A percentile compares a stretch with the other conserved stretches of the same genome.
Conservation (phyloP, 1,140 invertebrate genomes). For the Epicauta chinensis region DNA sequence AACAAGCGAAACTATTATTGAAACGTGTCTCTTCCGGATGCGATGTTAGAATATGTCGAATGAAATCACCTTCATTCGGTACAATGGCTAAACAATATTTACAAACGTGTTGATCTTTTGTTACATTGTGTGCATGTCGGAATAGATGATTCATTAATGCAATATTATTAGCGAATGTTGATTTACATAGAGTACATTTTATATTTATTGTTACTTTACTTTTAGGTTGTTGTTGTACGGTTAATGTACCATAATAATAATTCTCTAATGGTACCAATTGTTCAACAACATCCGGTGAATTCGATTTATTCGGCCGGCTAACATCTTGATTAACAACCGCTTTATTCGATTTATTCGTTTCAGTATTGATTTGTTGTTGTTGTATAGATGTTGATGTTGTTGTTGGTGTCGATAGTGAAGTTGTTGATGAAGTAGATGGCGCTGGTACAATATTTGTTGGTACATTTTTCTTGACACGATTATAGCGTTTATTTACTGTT, state of each 20-base stretch:
- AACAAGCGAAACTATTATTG: slow-evolving; percentile 49
- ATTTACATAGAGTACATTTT: slow-evolving; percentile 37
- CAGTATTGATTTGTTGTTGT: slow-evolving; percentile 22
- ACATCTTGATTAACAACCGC: slow-evolving; percentile 17
- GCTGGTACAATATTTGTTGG: neutral
- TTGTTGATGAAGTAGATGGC: neutral
- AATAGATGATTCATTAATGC: slow-evolving; percentile 65
- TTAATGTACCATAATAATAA: slow-evolving; percentile 55
- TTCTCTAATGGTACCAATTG: slow-evolving; percentile 46
- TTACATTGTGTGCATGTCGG: slow-evolving; percentile 52
- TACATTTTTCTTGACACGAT: neutral
- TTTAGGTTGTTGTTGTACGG: slow-evolving; percentile 11
- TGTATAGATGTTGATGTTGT: slow-evolving; percentile 6
- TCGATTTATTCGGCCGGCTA: slow-evolving; percentile 37
- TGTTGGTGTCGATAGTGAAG: slow-evolving; percentile 2
- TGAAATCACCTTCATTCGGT: slow-evolving; percentile 44
- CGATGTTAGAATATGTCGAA: slow-evolving; percentile 48
- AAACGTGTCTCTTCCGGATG: slow-evolving; percentile 56
- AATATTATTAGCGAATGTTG: slow-evolving; percentile 52
- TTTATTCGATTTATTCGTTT: slow-evolving; percentile 22
- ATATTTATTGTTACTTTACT: slow-evolving; percentile 29
- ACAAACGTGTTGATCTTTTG: slow-evolving; percentile 45
- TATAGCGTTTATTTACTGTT: slow-evolving; percentile 4
- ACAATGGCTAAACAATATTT: slow-evolving; percentile 52
- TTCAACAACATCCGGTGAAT: slow-evolving; percentile 32